Evolutionary conservation across 35 echinoderm and acorn worm genomes (phyloP).

Genomic region (Chiridota heheva): DNA sequence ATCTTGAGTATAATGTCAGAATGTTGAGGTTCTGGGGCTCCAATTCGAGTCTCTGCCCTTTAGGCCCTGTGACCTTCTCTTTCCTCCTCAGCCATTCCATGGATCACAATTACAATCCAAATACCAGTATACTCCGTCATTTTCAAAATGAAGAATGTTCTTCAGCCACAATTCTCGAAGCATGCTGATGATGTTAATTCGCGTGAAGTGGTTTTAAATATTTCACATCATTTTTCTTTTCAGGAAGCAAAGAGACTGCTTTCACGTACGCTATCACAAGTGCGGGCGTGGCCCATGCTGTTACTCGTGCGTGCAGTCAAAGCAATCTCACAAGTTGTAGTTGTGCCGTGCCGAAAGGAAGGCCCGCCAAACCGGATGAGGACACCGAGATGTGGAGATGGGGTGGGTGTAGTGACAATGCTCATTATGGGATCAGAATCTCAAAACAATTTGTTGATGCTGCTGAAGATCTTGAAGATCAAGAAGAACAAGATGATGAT

Average conservation of each 20-base stretch:
- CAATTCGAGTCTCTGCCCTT: too few species aligned
- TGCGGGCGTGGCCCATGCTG: constrained; percentile 85
- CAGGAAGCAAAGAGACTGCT: constrained; percentile 87
- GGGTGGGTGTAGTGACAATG: constrained; percentile 94
- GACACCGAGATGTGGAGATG: constrained; percentile 70
- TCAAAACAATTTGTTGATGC: constrained; percentile 88
- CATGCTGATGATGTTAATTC: too few species aligned
- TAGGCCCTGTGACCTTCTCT: too few species aligned
- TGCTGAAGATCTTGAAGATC: neutral
- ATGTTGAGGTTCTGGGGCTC: too few species aligned
- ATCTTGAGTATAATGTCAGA: too few species aligned
- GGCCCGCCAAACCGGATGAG: constrained; percentile 20
- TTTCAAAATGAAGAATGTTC: too few species aligned
- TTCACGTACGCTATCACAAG: constrained; percentile 95
- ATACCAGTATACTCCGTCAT: too few species aligned
- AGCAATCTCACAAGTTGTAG: constrained; percentile 90
- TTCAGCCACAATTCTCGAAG: too few species aligned
- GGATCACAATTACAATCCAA: too few species aligned
- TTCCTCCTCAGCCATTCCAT: too few species aligned
- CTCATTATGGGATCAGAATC: constrained; percentile 61
- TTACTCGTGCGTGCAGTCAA: constrained; percentile 70
- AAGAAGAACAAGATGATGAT: neutral
- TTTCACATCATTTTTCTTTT: constrained; percentile 19
- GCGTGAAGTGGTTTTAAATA: too few species aligned
- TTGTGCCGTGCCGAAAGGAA: constrained; percentile 50